Evolutionary conservation across 2,113 vertebrate genomes (phyloP).

Genomic region (Anoura caudifer): DNA sequence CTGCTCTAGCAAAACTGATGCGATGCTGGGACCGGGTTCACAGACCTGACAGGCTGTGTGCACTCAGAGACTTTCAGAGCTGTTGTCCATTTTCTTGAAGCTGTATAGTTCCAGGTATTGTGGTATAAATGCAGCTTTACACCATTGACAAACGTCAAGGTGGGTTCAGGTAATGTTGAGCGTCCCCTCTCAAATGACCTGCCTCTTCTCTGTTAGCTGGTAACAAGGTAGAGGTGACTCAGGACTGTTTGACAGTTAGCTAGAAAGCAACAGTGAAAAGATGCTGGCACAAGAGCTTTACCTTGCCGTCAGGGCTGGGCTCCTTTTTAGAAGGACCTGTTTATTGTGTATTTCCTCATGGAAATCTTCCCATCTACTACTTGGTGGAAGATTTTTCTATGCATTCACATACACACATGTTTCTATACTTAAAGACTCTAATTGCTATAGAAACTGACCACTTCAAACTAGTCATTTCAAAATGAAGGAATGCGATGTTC

Average conservation of each 20-base stretch:
- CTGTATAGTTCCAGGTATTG: background rate
- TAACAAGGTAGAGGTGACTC: background rate
- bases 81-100: background rate
- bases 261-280: background rate
- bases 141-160: background rate
- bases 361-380: background rate
- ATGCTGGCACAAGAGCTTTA: background rate
- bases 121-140: background rate
- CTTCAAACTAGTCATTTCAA: background rate
- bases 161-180: background rate
- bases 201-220: conserved; percentile 19
- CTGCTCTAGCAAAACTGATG: conserved; percentile 23
- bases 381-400: background rate
- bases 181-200: background rate
- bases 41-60: background rate
- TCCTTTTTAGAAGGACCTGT: background rate
- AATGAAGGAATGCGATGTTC: background rate
- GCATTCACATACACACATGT: background rate
- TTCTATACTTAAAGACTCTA: background rate
- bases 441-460: background rate
- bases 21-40: background rate
- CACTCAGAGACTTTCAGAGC: background rate
- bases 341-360: background rate
- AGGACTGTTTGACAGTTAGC: background rate
- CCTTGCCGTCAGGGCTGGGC: background rate